Evolutionary conservation across 2,797 vertebrate genomes (phyloP).

Genomic region (Morus bassanus): DNA sequence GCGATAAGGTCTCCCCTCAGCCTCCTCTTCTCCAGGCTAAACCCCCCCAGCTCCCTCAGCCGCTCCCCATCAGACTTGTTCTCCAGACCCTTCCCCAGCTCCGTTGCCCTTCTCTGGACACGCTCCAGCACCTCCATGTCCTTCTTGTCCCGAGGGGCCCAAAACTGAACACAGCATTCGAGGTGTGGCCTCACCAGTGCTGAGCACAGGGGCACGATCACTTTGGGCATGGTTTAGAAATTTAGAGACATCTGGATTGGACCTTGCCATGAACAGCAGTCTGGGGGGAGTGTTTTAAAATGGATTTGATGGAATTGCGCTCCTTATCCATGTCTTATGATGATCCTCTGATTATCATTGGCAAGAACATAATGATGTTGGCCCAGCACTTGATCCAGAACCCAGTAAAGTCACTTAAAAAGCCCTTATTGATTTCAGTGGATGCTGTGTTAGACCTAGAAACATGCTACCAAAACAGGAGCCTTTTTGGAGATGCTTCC

Average conservation of each 20-base stretch:
- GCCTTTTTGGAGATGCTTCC: background rate
- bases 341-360: background rate
- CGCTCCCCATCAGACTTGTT: too few relatives aligned
- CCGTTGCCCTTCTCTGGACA: too few relatives aligned
- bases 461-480: background rate
- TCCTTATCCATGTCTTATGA: background rate
- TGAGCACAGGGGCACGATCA: too few relatives aligned
- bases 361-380: background rate
- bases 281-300: background rate
- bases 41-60: too few relatives aligned
- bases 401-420: background rate
- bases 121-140: too few relatives aligned
- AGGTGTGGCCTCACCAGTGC: too few relatives aligned
- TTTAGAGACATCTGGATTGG: background rate
- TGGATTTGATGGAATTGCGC: background rate
- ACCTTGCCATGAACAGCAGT: background rate
- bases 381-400: background rate
- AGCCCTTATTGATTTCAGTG: background rate
- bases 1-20: too few relatives aligned
- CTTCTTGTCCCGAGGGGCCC: too few relatives aligned
- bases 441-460: background rate
- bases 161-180: too few relatives aligned
- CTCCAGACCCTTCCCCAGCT: too few relatives aligned
- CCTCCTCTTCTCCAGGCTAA: too few relatives aligned
- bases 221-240: background rate